phyloP scores from a whole-genome alignment of 2,797 vertebrate genomes.

The Anguilla obscura region DNA sequence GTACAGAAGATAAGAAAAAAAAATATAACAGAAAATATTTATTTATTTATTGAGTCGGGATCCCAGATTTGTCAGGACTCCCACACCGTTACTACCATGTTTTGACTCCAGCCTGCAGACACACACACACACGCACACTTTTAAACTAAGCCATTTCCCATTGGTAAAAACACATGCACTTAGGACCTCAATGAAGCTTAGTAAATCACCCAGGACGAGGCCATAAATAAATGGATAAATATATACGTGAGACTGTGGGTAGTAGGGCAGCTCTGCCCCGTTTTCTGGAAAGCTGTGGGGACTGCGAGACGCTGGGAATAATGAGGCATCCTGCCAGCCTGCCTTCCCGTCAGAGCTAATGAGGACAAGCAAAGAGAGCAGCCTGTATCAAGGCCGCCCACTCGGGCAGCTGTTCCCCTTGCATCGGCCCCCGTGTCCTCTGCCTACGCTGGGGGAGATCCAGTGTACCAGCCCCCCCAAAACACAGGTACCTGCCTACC shows the following conservation, averaged over 20 bases:
- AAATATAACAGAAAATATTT: too few species aligned
- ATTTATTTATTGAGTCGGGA: too few species aligned
- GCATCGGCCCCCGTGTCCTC: background rate
- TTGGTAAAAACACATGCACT: background rate
- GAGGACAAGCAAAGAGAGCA: constrained; percentile 8
- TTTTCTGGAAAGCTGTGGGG: background rate
- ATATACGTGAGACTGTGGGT: background rate
- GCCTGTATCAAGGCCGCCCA: background rate
- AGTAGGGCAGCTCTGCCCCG: background rate
- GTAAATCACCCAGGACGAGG: background rate
- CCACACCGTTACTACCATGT: background rate
- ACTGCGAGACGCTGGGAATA: constrained; percentile 6
- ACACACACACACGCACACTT: background rate
- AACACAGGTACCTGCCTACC: background rate
- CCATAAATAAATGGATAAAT: background rate
- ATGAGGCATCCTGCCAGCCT: constrained; percentile 18
- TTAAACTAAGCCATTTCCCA: background rate
- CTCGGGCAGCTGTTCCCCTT: background rate
- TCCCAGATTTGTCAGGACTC: background rate
- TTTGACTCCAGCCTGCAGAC: background rate
- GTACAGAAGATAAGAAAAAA: too few species aligned
- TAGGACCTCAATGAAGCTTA: background rate
- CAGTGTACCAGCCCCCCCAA: too few species aligned
- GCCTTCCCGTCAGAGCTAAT: constrained; percentile 16
- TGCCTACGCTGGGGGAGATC: background rate